Conservation (phyloP, 2,797 vertebrate genomes). For the Bothrops alternatus region DNA sequence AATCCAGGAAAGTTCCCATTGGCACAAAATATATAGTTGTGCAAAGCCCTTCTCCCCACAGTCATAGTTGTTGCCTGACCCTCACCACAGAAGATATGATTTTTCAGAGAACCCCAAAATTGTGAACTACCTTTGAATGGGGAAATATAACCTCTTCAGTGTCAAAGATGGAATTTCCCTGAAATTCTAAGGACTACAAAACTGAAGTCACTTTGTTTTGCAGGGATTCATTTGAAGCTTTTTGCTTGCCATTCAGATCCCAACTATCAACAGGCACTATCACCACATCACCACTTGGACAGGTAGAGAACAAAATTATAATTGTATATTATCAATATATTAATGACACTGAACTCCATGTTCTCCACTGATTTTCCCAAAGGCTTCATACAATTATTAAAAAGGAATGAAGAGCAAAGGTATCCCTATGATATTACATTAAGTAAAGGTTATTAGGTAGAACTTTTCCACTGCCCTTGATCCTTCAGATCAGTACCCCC, state of each 20-base stretch:
- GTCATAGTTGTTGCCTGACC: not conserved
- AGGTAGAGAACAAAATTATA: not conserved
- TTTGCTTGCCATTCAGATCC: not conserved
- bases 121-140: not conserved
- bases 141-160: not conserved
- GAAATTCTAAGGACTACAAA: not conserved
- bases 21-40: not conserved
- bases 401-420: not conserved
- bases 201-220: not conserved
- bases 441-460: not conserved
- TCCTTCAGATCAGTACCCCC: not conserved
- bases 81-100: not conserved
- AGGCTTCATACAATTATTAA: not conserved
- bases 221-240: not conserved
- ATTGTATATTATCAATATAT: not conserved
- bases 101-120: not conserved
- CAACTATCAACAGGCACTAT: not conserved
- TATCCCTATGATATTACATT: not conserved
- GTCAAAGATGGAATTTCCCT: not conserved
- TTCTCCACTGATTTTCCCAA: not conserved
- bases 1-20: not conserved
- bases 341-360: not conserved
- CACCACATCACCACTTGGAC: not conserved
- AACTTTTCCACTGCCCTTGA: not conserved
- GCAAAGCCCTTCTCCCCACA: not conserved